Evolutionary conservation across 2,888 invertebrate species (phyloP).

Genomic region (Eremobia ochroleuca): DNA sequence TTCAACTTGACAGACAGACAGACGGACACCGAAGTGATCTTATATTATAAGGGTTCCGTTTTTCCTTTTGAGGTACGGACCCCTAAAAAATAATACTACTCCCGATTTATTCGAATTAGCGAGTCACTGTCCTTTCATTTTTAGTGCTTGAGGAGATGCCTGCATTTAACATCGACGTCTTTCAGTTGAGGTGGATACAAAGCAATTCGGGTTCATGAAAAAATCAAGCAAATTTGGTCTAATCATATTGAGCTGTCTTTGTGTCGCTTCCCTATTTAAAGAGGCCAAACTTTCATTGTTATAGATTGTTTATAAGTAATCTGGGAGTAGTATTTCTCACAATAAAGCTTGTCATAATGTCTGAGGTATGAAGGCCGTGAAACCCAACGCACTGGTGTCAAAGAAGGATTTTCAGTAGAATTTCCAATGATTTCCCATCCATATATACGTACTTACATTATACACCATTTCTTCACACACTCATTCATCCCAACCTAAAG

Average conservation of each 20-base stretch:
- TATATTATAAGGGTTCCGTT: too few species aligned
- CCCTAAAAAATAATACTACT: not conserved
- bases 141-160: not conserved
- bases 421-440: not conserved
- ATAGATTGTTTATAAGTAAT: not conserved
- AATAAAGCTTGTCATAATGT: not conserved
- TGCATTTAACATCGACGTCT: not conserved
- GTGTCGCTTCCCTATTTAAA: not conserved
- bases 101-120: slow-evolving; percentile 2
- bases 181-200: not conserved
- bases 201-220: not conserved
- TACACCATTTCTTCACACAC: slow-evolving; percentile 4
- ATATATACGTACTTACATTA: not conserved
- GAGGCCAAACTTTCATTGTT: not conserved
- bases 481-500: slow-evolving; percentile 40
- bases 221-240: not conserved
- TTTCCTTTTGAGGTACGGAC: too few species aligned
- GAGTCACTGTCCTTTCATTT: not conserved
- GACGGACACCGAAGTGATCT: too few species aligned
- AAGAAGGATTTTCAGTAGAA: not conserved
- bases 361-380: too few species aligned
- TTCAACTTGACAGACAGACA: too few species aligned
- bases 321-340: not conserved
- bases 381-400: not conserved
- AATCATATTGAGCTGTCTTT: not conserved